A percentile compares a stretch with the other conserved stretches of the same genome.
Conservation (phyloP, 2,888 invertebrate species). For the Psylliodes chrysocephalus region DNA sequence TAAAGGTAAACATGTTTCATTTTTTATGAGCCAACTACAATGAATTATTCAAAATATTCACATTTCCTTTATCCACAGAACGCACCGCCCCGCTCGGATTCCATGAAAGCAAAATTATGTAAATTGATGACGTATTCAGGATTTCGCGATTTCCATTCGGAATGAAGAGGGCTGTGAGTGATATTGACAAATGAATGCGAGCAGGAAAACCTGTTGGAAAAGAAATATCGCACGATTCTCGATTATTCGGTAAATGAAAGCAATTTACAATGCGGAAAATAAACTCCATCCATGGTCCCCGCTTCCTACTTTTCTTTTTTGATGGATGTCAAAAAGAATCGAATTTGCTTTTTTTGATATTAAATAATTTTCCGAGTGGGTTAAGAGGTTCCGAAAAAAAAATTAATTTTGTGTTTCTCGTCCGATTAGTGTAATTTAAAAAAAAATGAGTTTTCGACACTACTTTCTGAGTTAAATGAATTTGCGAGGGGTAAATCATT, state of each 20-base stretch:
- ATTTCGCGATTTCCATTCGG: slow-evolving; percentile 27
- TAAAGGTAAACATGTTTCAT: slow-evolving; percentile 1
- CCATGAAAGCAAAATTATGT: slow-evolving; percentile 23
- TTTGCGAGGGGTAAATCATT: too few relatives aligned
- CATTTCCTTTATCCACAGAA: slow-evolving; percentile 7
- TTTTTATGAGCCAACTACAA: slow-evolving; percentile 12
- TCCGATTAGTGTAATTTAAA: too few relatives aligned
- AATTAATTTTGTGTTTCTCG: too few relatives aligned
- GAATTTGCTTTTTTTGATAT: not conserved
- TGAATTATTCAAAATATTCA: slow-evolving; percentile 19
- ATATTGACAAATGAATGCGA: slow-evolving; percentile 32
- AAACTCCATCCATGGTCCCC: too few relatives aligned
- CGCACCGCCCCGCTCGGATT: too few relatives aligned
- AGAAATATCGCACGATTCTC: slow-evolving; percentile 23
- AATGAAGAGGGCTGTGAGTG: slow-evolving; percentile 27
- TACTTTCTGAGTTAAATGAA: too few relatives aligned
- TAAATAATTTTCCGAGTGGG: not conserved
- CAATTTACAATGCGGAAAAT: slow-evolving; percentile 22
- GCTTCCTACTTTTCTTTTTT: slow-evolving; percentile 6
- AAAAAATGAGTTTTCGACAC: too few relatives aligned
- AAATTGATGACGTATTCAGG: slow-evolving; percentile 28
- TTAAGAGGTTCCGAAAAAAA: too few relatives aligned
- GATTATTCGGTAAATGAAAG: slow-evolving; percentile 24
- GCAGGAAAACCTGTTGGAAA: slow-evolving; percentile 27
- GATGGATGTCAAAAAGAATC: not conserved